Evolutionary conservation across 2,113 vertebrate genomes (phyloP).

Genomic region (Drymodes brunneopygia): DNA sequence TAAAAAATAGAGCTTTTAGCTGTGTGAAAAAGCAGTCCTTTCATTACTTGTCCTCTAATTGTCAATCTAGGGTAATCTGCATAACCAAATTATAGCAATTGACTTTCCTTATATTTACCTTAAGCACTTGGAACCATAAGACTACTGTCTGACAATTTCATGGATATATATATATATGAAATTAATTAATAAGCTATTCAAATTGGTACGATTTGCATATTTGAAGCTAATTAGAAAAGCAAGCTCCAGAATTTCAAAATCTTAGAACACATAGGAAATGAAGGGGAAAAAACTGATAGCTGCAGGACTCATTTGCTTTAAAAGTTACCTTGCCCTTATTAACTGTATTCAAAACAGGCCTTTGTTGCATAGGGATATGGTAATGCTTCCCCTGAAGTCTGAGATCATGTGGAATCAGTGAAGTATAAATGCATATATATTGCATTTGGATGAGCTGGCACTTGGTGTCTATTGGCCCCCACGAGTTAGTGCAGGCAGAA

Average conservation of each 20-base stretch:
- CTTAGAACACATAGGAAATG: conserved; percentile 6
- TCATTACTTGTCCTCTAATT: neutral
- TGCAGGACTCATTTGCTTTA: neutral
- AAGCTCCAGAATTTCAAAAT: conserved; percentile 28
- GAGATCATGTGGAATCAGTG: neutral
- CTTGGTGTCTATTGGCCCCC: neutral
- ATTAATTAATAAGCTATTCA: conserved; percentile 34
- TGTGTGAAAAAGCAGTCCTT: neutral
- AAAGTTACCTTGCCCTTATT: conserved; percentile 21
- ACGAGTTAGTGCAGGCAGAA: neutral
- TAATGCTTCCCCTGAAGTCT: neutral
- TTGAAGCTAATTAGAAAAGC: conserved; percentile 22
- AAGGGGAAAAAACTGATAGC: neutral
- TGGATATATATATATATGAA: neutral
- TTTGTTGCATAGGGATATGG: neutral
- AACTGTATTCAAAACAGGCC: neutral
- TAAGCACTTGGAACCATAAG: conserved; percentile 1
- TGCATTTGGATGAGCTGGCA: neutral
- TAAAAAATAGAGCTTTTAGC: neutral
- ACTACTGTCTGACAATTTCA: conserved; percentile 18
- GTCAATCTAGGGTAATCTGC: neutral
- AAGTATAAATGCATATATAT: neutral
- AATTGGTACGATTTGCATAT: conserved; percentile 9
- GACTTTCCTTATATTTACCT: conserved; percentile 33
- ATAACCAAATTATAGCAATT: conserved; percentile 10